Base-by-base conservation (phyloP, 2,888 invertebrate genomes). In the Lithophane semibrunnea region DNA sequence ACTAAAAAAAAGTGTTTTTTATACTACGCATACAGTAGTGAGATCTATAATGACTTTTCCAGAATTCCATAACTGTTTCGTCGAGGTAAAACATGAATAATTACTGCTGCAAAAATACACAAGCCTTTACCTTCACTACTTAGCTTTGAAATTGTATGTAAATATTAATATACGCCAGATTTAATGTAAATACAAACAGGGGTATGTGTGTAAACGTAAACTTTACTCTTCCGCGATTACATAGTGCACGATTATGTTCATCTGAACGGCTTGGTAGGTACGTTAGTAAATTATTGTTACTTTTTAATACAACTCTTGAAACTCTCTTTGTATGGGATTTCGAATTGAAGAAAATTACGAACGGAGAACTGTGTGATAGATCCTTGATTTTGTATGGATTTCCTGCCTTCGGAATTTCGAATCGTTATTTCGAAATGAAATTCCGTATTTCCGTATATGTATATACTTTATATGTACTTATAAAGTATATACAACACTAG, bases 81-180 rank as follows among this genome's bases (percentile, higher is more conserved):
- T 0, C 37, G 2, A 64, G 64, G 21, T 37, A 7, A 58, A 79
- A 64, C 52, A 16, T 24, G 2, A 42, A 47, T 61, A 58, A 79
- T 65, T 54, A 47, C 49, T 80, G n/a, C 56, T 64, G n/a, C 21
- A 80, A 72, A 80, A 54, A 18, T 52, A 42, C 12, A 42, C 47
- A 49, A 61, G 37, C 18, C 37, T 66, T 24, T 63, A 60, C 58
- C 29, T 52, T 44, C 0, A 37, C 42, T 69, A 52, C 18, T 37
- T 4, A 44, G n/a, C 60, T 73, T 73, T 49, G 18, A 61, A 47
- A 56, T 13, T 63, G 42, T n/a, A 54, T 16, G 44, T 54, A 63
- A 79, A 74, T 47, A 60, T 24, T 37, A 65, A 64, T 44, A 37
- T 24, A 42, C 21, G 10, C n/a, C n/a, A 29, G 56, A 44, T 58